Base-by-base conservation (phyloP, 2,888 invertebrate genomes). In the Malachius bipustulatus region DNA sequence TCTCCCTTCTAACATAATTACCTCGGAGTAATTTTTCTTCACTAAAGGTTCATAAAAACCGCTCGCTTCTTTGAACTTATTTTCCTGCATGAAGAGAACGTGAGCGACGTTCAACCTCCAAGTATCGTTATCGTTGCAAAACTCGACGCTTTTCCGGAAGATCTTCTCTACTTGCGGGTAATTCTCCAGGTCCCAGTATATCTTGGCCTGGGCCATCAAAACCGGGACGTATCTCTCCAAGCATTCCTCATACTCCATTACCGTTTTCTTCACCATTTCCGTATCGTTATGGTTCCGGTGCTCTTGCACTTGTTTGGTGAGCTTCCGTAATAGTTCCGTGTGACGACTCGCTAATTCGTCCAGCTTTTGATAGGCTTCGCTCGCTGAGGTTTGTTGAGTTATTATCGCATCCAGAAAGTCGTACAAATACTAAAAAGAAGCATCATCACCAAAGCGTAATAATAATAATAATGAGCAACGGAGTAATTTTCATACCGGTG, bases 41-140 rank as follows among this genome's bases (percentile, higher is more conserved):
- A 98, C 94, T 37, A 97, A 84, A 0, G 96, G 94, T 54, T 97
- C 97, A 59, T 98, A 98, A 64, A 98, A 98, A 29, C 88, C 90
- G 1, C 93, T 85, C 0, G 97, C 90, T 65, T 98, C 96, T 57
- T 93, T 93, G 59, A 93, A 98, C 61, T 97, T 97, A 56, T 85
- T 91, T 57, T 94, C 94, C 64, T 97, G 96, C 97, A 99, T 98
- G 59, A 97, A 98, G 2, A 98, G 69, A 1, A 97, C 96, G 58
- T 99, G 98, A 0, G 97, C 98, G 0, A 97, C 96, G 58, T 99
- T 98, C 12, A 98, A 66, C 45, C 93, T 82, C 97, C 97, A 99
- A 1, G 82, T 77, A 49, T 97, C 93, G 50, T 94, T 90, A 55
- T 96, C 96, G 47, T 90, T 90, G 56, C 97, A 97, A 62, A 97